phyloP scores from a whole-genome alignment of 1,140 invertebrate genomes.

The Daktulosphaira vitifoliae region DNA sequence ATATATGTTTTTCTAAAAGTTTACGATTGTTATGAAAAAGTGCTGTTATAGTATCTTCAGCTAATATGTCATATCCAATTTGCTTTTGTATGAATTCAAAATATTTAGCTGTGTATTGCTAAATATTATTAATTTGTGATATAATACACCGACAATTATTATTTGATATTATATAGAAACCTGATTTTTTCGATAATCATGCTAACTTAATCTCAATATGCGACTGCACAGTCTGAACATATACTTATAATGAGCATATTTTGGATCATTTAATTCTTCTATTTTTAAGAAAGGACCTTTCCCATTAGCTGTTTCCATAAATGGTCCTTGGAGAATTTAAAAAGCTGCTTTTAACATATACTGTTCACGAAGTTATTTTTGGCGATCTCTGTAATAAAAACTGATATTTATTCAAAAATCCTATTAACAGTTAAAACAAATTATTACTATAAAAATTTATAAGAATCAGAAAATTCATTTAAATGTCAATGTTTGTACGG shows the following conservation, averaged over 20 bases:
- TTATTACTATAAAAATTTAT: not conserved
- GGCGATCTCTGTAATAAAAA: constrained; percentile 81
- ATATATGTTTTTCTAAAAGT: constrained; percentile 95
- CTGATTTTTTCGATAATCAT: constrained; percentile 98
- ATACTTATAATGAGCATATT: constrained; percentile 87
- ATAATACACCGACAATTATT: not conserved
- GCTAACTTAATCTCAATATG: constrained; percentile 87
- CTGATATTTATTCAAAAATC: constrained; percentile 32
- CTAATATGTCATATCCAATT: constrained; percentile 97
- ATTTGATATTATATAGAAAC: constrained; percentile 44
- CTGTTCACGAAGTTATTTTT: constrained; percentile 94
- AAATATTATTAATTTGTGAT: constrained; percentile 42
- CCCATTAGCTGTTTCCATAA: constrained; percentile 59
- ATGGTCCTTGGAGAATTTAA: constrained; percentile 83
- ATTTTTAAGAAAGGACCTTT: constrained; percentile 77
- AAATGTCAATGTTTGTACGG: not conserved
- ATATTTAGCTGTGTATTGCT: constrained; percentile 98
- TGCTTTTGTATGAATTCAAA: constrained; percentile 99
- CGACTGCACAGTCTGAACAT: constrained; percentile 96
- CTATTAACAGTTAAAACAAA: no score
- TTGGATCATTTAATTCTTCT: constrained; percentile 85
- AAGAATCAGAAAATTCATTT: not conserved
- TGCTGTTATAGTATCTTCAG: constrained; percentile 98
- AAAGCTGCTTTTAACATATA: constrained; percentile 93
- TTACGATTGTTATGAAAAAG: constrained; percentile 96